Percentiles rank a stretch among this genome's conserved stretches.
phyloP scores from a whole-genome alignment of 2,888 invertebrate species.

The Plagiodera versicolora region DNA sequence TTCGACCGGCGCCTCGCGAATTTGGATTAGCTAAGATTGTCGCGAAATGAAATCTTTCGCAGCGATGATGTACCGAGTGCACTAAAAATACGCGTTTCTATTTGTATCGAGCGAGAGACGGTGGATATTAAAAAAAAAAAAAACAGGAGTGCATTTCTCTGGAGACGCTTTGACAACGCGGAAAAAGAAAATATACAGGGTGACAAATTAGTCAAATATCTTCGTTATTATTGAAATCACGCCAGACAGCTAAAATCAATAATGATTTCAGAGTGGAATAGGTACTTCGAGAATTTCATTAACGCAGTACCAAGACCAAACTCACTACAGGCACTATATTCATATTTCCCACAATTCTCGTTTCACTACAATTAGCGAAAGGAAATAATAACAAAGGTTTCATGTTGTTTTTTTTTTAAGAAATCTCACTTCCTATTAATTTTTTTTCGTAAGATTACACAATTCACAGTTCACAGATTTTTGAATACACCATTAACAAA shows the following conservation, averaged over 20 bases:
- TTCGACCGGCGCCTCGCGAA: neutral
- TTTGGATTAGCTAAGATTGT: neutral
- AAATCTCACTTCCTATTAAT: no score
- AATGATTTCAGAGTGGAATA: no score
- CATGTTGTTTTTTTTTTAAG: no score
- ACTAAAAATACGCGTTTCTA: constrained; percentile 50
- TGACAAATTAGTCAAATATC: no score
- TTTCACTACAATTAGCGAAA: no score
- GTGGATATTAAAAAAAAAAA: constrained; percentile 47
- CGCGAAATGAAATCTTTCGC: constrained; percentile 1
- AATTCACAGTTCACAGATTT: no score
- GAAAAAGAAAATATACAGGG: neutral
- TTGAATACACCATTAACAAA: no score
- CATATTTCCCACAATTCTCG: no score
- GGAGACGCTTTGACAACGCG: constrained; percentile 24
- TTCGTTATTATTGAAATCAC: no score
- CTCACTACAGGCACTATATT: neutral
- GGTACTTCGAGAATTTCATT: constrained; percentile 30
- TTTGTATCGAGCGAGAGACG: constrained; percentile 45
- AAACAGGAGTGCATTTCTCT: constrained; percentile 49
- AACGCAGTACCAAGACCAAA: constrained; percentile 8
- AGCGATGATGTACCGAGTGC: constrained; percentile 26
- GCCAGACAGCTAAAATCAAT: no score
- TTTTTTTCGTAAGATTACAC: no score
- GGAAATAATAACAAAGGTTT: no score